Percentiles rank a stretch among this genome's conserved stretches.
These are phyloP conservation scores for Drosophila suzukii DNA, from an alignment of 1,140 invertebrate genomes.

Conservation along the genomic window DNA sequence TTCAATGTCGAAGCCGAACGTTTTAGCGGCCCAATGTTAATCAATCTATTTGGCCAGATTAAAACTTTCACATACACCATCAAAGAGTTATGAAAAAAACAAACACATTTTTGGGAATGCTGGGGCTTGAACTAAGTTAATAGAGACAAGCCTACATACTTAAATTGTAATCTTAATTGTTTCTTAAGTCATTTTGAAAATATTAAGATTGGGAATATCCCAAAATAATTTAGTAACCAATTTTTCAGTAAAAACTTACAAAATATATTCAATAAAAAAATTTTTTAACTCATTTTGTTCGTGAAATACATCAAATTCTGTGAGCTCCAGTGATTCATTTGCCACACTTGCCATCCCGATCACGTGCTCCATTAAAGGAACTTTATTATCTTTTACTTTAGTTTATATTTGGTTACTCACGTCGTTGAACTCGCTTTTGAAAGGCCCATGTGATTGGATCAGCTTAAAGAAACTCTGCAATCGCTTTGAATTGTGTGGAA, in stretches of 20 bases:
- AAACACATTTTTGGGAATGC: not conserved
- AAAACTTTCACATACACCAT: conserved; percentile 23
- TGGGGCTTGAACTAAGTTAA: too few species aligned
- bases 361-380: conserved; percentile 21
- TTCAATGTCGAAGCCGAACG: conserved; percentile 61
- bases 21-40: conserved; percentile 36
- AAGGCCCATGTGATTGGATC: conserved; percentile 88
- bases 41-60: conserved; percentile 29
- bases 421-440: conserved; percentile 87
- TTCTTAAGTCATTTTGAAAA: not conserved
- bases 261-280: too few species aligned
- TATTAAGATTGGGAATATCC: too few species aligned
- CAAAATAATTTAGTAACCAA: too few species aligned
- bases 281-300: too few species aligned
- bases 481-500: conserved; percentile 84
- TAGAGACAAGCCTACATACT: too few species aligned
- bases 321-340: not conserved
- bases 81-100: not conserved
- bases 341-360: not conserved
- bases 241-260: too few species aligned
- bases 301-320: too few species aligned
- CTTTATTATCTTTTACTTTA: not conserved
- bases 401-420: conserved; percentile 85
- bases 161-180: too few species aligned
- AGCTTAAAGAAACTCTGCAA: conserved; percentile 86